These are phyloP conservation scores for Dryobates pubescens DNA, from an alignment of 2,797 vertebrate genomes.

Conservation along the genomic window DNA sequence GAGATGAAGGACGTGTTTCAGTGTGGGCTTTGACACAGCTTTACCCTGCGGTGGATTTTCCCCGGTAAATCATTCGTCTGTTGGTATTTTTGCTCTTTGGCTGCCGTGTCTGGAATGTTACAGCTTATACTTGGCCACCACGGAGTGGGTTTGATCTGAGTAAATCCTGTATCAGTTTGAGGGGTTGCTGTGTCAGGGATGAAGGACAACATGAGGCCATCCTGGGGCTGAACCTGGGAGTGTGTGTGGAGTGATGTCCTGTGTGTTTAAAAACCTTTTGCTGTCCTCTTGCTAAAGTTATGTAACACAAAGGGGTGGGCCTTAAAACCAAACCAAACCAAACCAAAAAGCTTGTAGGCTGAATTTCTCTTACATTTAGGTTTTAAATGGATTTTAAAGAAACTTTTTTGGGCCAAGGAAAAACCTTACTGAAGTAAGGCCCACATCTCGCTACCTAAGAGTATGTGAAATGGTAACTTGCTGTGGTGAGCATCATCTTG, in stretches of 20 bases:
- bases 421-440: not conserved
- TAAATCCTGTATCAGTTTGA: not conserved
- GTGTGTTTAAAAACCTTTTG: not conserved
- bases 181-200: not conserved
- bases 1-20: rapidly evolving
- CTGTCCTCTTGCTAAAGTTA: not conserved
- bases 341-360: rapidly evolving
- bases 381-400: not conserved
- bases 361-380: not conserved
- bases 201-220: not conserved
- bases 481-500: not conserved
- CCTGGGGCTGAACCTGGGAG: not conserved
- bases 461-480: not conserved
- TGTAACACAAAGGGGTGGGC: not conserved
- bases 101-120: rapidly evolving
- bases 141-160: not conserved
- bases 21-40: rapidly evolving
- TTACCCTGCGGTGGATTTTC: not conserved
- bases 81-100: rapidly evolving
- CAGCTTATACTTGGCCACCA: not conserved
- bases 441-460: not conserved
- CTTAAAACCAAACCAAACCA: not conserved
- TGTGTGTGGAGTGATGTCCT: rapidly evolving
- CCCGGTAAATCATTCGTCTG: not conserved
- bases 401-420: too few species aligned